These are phyloP conservation scores for Triplophysa dalaica DNA, from an alignment of 2,113 vertebrate genomes.

Conservation along the genomic window DNA sequence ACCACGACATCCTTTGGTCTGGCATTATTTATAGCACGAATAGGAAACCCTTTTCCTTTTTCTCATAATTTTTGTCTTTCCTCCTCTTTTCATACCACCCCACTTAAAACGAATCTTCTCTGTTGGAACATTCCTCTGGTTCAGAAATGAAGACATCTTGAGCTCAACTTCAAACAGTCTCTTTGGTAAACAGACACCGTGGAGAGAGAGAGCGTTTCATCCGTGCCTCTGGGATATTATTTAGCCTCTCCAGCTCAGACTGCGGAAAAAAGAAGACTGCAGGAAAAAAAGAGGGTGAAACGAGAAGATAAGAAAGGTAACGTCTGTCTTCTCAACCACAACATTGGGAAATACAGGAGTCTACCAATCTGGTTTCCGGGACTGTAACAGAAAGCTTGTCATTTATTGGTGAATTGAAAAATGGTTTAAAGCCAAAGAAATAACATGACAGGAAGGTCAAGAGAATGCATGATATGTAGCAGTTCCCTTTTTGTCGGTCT, in stretches of 20 bases:
- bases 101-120: conserved; percentile 64
- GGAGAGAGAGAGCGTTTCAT: conserved; percentile 91
- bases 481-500: too few species aligned
- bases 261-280: conserved; percentile 71
- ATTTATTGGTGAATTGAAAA: conserved; percentile 8
- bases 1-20: conserved; percentile 29
- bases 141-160: conserved; percentile 98
- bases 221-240: conserved; percentile 98
- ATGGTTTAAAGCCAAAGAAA: background rate
- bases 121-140: conserved; percentile 71
- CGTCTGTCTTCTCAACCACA: conserved; percentile 80
- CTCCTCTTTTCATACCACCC: conserved; percentile 33
- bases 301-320: conserved; percentile 81
- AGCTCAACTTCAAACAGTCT: conserved; percentile 94
- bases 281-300: conserved; percentile 63
- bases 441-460: too few species aligned
- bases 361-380: conserved; percentile 62
- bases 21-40: conserved; percentile 54
- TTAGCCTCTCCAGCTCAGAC: conserved; percentile 91
- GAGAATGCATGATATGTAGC: too few species aligned
- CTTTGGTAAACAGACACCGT: conserved; percentile 92
- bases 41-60: conserved; percentile 53
- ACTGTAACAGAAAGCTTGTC: conserved; percentile 1
- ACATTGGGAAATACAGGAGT: conserved; percentile 77
- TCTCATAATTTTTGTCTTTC: conserved; percentile 12